Evolutionary conservation across 2,113 vertebrate genomes (phyloP), one percentile per base, ranked within the genome.

Genomic region (Lonchura striata): DNA sequence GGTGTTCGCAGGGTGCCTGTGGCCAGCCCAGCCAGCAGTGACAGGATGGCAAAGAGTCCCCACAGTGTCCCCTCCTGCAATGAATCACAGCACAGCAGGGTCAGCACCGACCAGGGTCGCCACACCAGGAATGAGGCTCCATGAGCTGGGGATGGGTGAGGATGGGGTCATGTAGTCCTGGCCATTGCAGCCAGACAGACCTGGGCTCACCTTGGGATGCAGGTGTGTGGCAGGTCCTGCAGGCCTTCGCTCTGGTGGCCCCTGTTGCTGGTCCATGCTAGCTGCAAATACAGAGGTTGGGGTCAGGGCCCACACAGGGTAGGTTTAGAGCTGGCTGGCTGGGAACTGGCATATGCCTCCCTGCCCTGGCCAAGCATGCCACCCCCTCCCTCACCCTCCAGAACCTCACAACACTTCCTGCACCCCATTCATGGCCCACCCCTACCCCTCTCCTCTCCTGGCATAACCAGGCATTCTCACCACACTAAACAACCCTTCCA

Each of bases 121-220:
- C 39, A 53, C 14, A 46, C 7, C 35, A n/a, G 23, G 9, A 74
- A 52, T 0, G 1, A 88, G 35, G 35, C 27, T 72, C 25, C 75
- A 20, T 13, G 44, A 78, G 37, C 28, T 54, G 63, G n/a, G 30
- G 23, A 33, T 3, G 15, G 24, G 20, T 41, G 33, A 39, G 52
- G 30, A 54, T 2, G 0, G 15, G 15, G 30, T 71, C 2, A 2
- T 5, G 24, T 11, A 46, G 25, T 77, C 23, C 68, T 0, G 10
- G 42, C 30, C 35, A 11, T 17, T 1, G 1, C 0, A 3, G 54
- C 54, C 42, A 60, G n/a, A 30, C 47, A n/a, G 81, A 64, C 31
- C 59, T 66, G 46, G 61, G 53, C 96, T 97, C 92, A 98, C 97
- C 97, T 96, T 97, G 82, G 75, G 68, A 78, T 92, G 96, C 0